These are phyloP conservation scores for Stenodema calcarata DNA, from an alignment of 2,888 invertebrate genomes.

Conservation along the genomic window DNA sequence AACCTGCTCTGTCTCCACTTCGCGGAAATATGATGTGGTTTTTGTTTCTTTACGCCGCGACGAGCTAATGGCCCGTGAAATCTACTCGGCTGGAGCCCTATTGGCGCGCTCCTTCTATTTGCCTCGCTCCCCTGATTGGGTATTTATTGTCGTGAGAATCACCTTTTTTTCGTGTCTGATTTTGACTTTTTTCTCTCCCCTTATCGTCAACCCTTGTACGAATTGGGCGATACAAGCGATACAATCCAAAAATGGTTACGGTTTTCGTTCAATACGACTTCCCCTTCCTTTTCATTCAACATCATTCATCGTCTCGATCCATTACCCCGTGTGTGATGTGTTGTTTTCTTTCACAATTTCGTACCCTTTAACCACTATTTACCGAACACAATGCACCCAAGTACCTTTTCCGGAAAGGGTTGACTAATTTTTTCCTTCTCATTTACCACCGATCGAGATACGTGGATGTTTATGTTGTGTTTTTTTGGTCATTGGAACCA, in stretches of 20 bases:
- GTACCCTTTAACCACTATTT: conserved; percentile 14
- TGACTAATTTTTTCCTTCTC: conserved; percentile 22
- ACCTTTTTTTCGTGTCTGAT: neutral
- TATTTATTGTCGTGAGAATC: conserved; percentile 33
- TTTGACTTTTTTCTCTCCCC: neutral
- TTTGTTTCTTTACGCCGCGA: conserved; percentile 29
- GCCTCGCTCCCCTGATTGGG: neutral
- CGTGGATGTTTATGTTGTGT: neutral
- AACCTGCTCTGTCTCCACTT: neutral
- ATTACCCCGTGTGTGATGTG: conserved; percentile 12
- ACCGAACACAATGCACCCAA: neutral
- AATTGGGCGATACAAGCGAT: neutral
- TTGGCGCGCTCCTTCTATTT: too few species aligned
- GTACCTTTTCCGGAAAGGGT: neutral
- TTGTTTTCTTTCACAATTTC: neutral
- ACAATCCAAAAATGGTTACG: too few species aligned
- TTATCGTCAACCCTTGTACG: neutral
- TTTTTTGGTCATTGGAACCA: neutral
- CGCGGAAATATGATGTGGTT: conserved; percentile 17
- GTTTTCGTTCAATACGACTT: neutral
- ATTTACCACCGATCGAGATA: conserved; percentile 18
- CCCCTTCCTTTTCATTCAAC: conserved; percentile 6
- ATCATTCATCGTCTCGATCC: conserved; percentile 9
- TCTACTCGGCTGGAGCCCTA: neutral
- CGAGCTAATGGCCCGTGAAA: conserved; percentile 40